Evolutionary conservation across 1,140 invertebrate species (phyloP), one percentile per base, ranked within the genome.

Genomic region (Pseudomyrmex cubaensis): DNA sequence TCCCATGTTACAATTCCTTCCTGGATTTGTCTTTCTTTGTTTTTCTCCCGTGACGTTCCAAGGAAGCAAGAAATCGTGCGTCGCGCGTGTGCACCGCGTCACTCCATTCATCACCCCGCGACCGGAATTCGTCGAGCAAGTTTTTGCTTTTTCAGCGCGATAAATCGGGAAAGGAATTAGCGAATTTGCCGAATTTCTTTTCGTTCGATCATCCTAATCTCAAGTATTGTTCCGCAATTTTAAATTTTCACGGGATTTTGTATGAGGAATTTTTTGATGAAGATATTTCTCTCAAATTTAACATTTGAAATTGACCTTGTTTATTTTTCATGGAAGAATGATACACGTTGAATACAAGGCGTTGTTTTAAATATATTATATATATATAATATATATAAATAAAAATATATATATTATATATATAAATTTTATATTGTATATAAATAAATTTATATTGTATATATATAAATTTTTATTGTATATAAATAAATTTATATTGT

Each of bases 71-170:
- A 50, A 52, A 13, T 25, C 74, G 48, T 48, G 61, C 61, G 35
- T 63, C 56, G 56, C 56, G 72, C 61, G 74, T 54, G 73, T 17
- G 74, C 61, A 25, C 20, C 52, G 44, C 76, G 13, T 25, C 64
- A 13, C 64, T 70, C 64, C 76, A 78, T 78, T 70, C 76, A 78
- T 78, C 76, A 78, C 63, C 17, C 62, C 35, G 15, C 64, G 64
- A 59, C 20, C 35, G 64, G 76, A 69, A 78, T 78, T 78, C 64
- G 20, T 25, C 15, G 64, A 20, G 76, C 35, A n/a, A 78, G 76
- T 78, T 78, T 78, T 70, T 78, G 64, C 54, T 69, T 70, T 70
- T 70, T 20, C 76, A 48, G 20, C 54, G 44, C 54, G 52, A 78
- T 46, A 78, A 78, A 46, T 69, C 62, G 20, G 52, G 12, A 48